A percentile compares a stretch with the other conserved stretches of the same genome.
Evolutionary conservation across 2,113 vertebrate genomes (phyloP).

Genomic region (Oenanthe oenanthe): DNA sequence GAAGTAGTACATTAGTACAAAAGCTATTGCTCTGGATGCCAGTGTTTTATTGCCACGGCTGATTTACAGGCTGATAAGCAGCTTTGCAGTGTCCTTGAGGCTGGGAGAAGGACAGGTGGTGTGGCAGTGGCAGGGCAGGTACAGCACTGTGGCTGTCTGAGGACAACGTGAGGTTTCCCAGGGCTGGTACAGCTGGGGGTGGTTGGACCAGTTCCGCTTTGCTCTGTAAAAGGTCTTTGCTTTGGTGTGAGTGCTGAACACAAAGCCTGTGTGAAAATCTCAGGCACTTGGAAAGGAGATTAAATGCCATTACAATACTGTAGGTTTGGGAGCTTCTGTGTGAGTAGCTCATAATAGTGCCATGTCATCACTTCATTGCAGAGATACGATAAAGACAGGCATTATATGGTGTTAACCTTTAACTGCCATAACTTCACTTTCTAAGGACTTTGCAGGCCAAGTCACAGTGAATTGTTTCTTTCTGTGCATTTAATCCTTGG

Average conservation of each 20-base stretch:
- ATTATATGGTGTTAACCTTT: slow-evolving; percentile 45
- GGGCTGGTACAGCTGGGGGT: not conserved
- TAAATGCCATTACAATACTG: not conserved
- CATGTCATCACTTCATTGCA: slow-evolving; percentile 27
- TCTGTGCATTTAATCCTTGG: slow-evolving; percentile 19
- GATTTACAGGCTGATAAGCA: slow-evolving; percentile 73
- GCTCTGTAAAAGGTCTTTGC: not conserved
- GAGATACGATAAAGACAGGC: not conserved
- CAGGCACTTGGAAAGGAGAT: slow-evolving; percentile 3
- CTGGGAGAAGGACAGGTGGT: slow-evolving; percentile 1
- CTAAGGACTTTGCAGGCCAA: slow-evolving; percentile 26
- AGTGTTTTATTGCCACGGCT: slow-evolving; percentile 62
- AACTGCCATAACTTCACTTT: slow-evolving; percentile 45
- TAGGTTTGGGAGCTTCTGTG: slow-evolving; percentile 13
- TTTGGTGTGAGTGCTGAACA: not conserved
- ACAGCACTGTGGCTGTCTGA: not conserved
- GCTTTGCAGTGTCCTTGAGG: slow-evolving; percentile 68
- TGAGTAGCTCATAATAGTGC: not conserved
- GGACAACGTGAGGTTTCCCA: not conserved
- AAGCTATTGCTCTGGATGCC: slow-evolving; percentile 63
- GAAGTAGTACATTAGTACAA: slow-evolving; percentile 67
- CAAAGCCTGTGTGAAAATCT: not conserved
- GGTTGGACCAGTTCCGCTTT: not conserved
- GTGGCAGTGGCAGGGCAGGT: not conserved
- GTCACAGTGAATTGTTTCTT: slow-evolving; percentile 27